These are phyloP conservation scores for Parazoanthus darwini DNA, from an alignment of 92 coral and sea anemone genomes.

Conservation along the genomic window DNA sequence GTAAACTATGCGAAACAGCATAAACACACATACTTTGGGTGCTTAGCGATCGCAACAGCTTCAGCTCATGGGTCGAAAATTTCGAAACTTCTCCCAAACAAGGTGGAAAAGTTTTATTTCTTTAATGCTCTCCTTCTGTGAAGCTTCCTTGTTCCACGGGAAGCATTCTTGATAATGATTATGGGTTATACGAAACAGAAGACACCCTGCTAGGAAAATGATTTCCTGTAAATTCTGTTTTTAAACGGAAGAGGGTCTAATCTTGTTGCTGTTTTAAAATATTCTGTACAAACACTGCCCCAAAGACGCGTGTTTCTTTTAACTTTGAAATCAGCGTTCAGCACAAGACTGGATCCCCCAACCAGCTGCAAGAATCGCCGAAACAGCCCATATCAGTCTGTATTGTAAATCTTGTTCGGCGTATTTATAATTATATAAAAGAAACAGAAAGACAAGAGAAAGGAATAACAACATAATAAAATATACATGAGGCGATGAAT, in stretches of 20 bases:
- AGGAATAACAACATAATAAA: constrained; percentile 97
- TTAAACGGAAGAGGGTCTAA: constrained; percentile 86
- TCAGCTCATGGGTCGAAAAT: constrained; percentile 40
- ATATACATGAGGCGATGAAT: constrained; percentile 98
- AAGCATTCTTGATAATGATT: constrained; percentile 73
- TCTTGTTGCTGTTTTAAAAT: constrained; percentile 70
- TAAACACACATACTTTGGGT: constrained; percentile 75
- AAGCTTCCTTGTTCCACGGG: constrained; percentile 43
- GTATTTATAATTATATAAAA: constrained; percentile 86
- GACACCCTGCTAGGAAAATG: constrained; percentile 94
- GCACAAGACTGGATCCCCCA: constrained; percentile 20
- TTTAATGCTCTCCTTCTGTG: constrained; percentile 33
- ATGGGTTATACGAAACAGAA: constrained; percentile 72
- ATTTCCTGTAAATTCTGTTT: constrained; percentile 86
- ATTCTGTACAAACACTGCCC: constrained; percentile 55
- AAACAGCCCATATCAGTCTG: constrained; percentile 37
- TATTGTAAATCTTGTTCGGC: constrained; percentile 78
- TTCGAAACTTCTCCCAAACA: constrained; percentile 35
- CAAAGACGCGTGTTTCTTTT: constrained; percentile 42
- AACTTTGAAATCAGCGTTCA: constrained; percentile 56
- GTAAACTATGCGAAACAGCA: constrained; percentile 76
- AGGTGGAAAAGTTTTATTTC: constrained; percentile 7
- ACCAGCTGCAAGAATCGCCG: constrained; percentile 32
- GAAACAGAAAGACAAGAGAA: constrained; percentile 83
- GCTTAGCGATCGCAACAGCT: constrained; percentile 51